Evolutionary conservation across 2,888 invertebrate genomes (phyloP), one percentile per base, ranked within the genome.

Genomic region (Magallana nippona): DNA sequence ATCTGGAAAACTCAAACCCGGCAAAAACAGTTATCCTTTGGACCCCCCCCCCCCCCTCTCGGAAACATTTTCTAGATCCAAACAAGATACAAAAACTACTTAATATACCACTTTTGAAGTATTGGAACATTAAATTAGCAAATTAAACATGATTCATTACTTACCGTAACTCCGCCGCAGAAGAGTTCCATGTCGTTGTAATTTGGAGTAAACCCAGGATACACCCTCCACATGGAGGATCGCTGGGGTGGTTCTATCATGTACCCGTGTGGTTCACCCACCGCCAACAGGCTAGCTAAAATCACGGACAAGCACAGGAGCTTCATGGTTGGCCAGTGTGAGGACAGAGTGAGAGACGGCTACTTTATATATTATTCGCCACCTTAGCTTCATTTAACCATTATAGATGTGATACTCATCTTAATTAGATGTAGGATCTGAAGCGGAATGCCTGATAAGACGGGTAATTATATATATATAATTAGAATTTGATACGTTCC

Each of bases 181-280:
- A 84, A 84, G 22, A 84, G 78, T 60, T 84, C 84, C 55, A 81
- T 84, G 56, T 84, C 84, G 78, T 84, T 84, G 56, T 84, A 84
- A 56, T 84, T 84, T 55, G 57, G 22, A n/a, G 81, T 58, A 27
- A 81, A 81, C 11, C 84, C 78, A 8, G 55, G 55, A 60, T 55
- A 81, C 8, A 81, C 15, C 27, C 84, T 17, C 84, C 84, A 84
- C 19, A 84, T 58, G 44, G 60, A 81, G 2, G 84, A 84, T 10
- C 84, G 60, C 56, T 81, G 81, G 55, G 84, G 81, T 13, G 84
- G 84, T 2, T 84, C 84, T 13, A 78, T 81, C 81, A 84, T 62
- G 8, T 77, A 57, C 19, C 84, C 84, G n/a, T 84, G 84, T 62
- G 71, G 71, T 32, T 71, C 71, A 71, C 27, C 32, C 1, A 71